Evolutionary conservation across 2,888 invertebrate species (phyloP), one percentile per base, ranked within the genome.

Genomic region (Chalcis sispes): DNA sequence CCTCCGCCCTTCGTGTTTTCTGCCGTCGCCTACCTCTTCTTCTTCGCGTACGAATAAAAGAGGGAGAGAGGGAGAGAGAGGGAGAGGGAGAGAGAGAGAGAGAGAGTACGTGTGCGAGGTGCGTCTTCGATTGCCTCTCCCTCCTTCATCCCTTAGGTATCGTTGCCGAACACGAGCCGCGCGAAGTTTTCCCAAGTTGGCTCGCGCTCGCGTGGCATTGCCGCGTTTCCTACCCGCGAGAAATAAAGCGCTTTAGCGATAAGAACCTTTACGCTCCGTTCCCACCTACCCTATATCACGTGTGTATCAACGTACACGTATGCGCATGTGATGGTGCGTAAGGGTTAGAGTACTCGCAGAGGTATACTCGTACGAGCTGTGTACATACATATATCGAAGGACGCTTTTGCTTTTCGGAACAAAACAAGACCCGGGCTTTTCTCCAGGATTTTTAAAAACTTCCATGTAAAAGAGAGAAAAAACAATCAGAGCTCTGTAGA

Each of bases 191-290:
- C 80, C 75, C 77, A 79, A 80, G 79, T 79, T 78, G 64, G 79
- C 75, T 71, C 76, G 70, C 79, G 81, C 80, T 84, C 82, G 84
- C 85, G 85, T 85, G 85, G 84, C 78, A 81, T 82, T 81, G 77
- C 72, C 72, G 82, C 84, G 84, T 85, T 85, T 82, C 79, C 80
- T 80, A 72, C 78, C n/a, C n/a, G n/a, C 46, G 23, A 78, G 79
- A 82, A 83, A 83, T 81, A 81, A 82, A 82, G 78, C 80, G 80
- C 79, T 80, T 81, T 79, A n/a, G 71, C 79, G 83, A 84, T 84
- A 83, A 84, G 83, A 83, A 67, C 61, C 48, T 23, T 61, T 29
- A 40, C 61, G 50, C 29, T 15, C 40, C 48, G 46, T 27, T 20
- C 42, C 66, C 42, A 46, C 61, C 61, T 36, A 29, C 52, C 25